Percentiles rank a stretch among this genome's conserved stretches.
These are phyloP conservation scores for Fabriciana adippe DNA, from an alignment of 2,888 invertebrate species.

Conservation along the genomic window DNA sequence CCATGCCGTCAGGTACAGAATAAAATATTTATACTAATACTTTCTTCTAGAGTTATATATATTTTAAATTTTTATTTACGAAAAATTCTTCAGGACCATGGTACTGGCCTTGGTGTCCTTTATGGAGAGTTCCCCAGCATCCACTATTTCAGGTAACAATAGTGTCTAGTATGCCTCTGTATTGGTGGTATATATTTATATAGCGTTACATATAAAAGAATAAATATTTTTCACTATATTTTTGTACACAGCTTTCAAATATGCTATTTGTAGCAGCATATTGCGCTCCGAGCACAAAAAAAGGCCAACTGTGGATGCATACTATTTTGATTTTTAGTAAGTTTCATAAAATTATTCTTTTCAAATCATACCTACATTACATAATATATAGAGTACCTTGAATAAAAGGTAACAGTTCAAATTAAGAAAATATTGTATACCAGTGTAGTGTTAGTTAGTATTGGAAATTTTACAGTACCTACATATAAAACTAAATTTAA, in stretches of 20 bases:
- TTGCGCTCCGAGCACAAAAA: slow-evolving; percentile 89
- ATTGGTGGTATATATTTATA: neutral
- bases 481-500: neutral
- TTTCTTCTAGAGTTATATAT: neutral
- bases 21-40: neutral
- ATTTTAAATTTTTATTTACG: slow-evolving; percentile 27
- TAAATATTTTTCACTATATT: neutral
- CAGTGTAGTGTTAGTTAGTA: too few species aligned
- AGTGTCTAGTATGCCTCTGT: neutral
- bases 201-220: neutral
- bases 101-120: slow-evolving; percentile 87
- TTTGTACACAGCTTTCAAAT: slow-evolving; percentile 87
- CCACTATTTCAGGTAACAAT: slow-evolving; percentile 75
- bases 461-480: neutral
- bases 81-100: slow-evolving; percentile 70
- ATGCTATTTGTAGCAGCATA: slow-evolving; percentile 90
- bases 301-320: slow-evolving; percentile 92
- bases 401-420: neutral
- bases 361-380: neutral
- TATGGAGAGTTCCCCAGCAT: slow-evolving; percentile 90
- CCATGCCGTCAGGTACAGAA: slow-evolving; percentile 69
- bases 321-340: slow-evolving; percentile 89
- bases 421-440: too few species aligned
- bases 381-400: neutral
- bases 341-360: slow-evolving; percentile 37